Evolutionary conservation across 1,140 invertebrate genomes (phyloP).

Genomic region (Plodia interpunctella): DNA sequence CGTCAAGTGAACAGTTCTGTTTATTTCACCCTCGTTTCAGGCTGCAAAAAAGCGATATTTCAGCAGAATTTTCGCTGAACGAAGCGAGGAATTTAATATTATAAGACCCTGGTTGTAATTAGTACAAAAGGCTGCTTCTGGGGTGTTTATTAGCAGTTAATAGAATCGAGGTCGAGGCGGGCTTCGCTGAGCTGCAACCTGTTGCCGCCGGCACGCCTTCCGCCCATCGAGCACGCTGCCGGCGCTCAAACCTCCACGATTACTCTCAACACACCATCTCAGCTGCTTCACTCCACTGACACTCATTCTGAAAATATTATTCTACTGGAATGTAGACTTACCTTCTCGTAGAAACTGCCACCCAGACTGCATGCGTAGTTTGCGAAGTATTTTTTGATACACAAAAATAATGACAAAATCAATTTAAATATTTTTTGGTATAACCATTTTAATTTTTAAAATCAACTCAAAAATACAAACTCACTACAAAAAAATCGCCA

Average conservation of each 20-base stretch:
- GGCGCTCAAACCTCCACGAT: neutral
- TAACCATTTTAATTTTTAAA: constrained; percentile 31
- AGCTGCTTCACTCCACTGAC: constrained; percentile 12
- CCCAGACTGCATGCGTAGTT: constrained; percentile 18
- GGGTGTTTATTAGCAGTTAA: constrained; percentile 55
- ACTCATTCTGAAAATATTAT: constrained; percentile 22
- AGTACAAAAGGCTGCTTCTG: constrained; percentile 40
- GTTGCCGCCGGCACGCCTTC: constrained; percentile 73
- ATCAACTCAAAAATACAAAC: constrained; percentile 46
- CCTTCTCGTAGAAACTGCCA: constrained; percentile 15
- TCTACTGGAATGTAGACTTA: constrained; percentile 29
- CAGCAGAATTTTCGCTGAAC: constrained; percentile 25
- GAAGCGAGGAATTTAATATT: constrained; percentile 42
- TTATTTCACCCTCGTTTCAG: constrained; percentile 21
- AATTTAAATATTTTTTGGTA: constrained; percentile 32
- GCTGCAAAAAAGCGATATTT: constrained; percentile 29
- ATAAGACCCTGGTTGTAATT: constrained; percentile 44
- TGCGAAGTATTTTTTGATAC: constrained; percentile 36
- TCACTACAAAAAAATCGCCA: constrained; percentile 46
- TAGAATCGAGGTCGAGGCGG: constrained; percentile 51
- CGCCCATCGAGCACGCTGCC: constrained; percentile 51
- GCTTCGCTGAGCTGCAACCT: constrained; percentile 52
- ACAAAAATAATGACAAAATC: constrained; percentile 58
- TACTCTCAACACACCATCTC: neutral
- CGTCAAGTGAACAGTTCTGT: constrained; percentile 8